These are phyloP conservation scores for Monopterus albus DNA, from an alignment of 2,113 vertebrate genomes.

Conservation along the genomic window DNA sequence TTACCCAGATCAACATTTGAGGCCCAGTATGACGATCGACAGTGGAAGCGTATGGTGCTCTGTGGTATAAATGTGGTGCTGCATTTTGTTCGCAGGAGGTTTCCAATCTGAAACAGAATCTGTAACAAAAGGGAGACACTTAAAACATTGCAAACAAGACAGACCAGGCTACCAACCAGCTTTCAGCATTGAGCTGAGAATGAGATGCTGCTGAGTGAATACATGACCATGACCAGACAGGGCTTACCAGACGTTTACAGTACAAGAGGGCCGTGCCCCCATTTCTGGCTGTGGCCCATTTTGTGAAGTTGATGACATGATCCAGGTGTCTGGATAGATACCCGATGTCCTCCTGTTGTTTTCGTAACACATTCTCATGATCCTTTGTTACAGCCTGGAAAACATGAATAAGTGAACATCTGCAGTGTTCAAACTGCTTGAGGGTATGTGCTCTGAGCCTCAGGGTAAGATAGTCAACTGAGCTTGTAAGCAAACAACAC, in stretches of 20 bases:
- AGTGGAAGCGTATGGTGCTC: slow-evolving; percentile 78
- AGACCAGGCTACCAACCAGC: background rate
- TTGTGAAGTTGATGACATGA: slow-evolving; percentile 93
- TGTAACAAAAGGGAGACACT: slow-evolving; percentile 62
- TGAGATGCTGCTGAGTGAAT: background rate
- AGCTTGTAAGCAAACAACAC: slow-evolving; percentile 4
- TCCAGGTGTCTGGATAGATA: slow-evolving; percentile 92
- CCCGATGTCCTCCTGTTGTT: slow-evolving; percentile 91
- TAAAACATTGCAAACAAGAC: slow-evolving; percentile 1
- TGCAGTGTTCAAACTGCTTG: slow-evolving; percentile 26
- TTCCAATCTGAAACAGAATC: slow-evolving; percentile 82
- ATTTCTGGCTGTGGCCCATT: slow-evolving; percentile 91
- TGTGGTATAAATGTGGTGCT: slow-evolving; percentile 75
- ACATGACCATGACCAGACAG: slow-evolving; percentile 3
- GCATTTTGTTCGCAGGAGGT: slow-evolving; percentile 80
- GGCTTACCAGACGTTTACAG: slow-evolving; percentile 77
- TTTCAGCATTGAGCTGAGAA: slow-evolving; percentile 4
- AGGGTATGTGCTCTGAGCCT: slow-evolving; percentile 33
- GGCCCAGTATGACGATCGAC: slow-evolving; percentile 78
- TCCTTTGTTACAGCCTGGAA: slow-evolving; percentile 89
- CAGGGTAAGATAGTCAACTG: slow-evolving; percentile 8
- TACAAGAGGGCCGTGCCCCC: slow-evolving; percentile 84
- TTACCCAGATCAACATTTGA: slow-evolving; percentile 81
- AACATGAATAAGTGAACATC: slow-evolving; percentile 26
- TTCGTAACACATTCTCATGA: slow-evolving; percentile 88